Evolutionary conservation across 2,797 vertebrate species (phyloP).

Genomic region (Loriculus beryllinus): DNA sequence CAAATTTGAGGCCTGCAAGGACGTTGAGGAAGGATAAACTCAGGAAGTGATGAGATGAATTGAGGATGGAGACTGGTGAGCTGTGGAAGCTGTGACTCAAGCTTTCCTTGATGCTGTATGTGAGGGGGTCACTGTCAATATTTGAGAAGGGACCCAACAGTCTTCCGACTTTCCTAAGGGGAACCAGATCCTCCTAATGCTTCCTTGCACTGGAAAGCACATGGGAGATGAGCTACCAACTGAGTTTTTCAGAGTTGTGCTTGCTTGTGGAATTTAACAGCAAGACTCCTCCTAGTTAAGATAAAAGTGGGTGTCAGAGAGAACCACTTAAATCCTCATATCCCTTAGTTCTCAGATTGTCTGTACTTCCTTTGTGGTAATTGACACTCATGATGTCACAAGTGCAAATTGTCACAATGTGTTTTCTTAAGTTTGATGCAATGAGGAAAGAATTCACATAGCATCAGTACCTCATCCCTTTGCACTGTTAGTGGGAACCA

Average conservation of each 20-base stretch:
- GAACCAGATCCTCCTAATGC: neutral
- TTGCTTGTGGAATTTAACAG: neutral
- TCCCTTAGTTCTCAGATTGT: conserved; percentile 25
- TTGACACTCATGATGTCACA: neutral
- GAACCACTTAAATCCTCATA: neutral
- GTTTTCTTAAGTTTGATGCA: neutral
- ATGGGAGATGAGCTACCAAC: neutral
- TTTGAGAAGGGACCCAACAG: neutral
- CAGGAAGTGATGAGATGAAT: neutral
- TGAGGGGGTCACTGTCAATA: neutral
- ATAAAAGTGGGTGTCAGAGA: neutral
- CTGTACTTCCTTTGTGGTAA: neutral
- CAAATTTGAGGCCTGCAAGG: fast-evolving
- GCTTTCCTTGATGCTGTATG: neutral
- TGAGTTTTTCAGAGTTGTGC: neutral
- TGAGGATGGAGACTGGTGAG: neutral
- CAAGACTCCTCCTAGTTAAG: neutral
- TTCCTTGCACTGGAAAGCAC: neutral
- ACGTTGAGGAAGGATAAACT: too few relatives aligned
- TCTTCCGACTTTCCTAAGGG: neutral
- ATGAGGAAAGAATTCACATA: conserved; percentile 29
- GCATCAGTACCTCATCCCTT: neutral
- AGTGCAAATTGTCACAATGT: neutral
- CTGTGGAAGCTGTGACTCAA: neutral
- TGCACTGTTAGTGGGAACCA: neutral